Conservation (phyloP, 2,113 vertebrate genomes). For the Epinephelus lanceolatus region DNA sequence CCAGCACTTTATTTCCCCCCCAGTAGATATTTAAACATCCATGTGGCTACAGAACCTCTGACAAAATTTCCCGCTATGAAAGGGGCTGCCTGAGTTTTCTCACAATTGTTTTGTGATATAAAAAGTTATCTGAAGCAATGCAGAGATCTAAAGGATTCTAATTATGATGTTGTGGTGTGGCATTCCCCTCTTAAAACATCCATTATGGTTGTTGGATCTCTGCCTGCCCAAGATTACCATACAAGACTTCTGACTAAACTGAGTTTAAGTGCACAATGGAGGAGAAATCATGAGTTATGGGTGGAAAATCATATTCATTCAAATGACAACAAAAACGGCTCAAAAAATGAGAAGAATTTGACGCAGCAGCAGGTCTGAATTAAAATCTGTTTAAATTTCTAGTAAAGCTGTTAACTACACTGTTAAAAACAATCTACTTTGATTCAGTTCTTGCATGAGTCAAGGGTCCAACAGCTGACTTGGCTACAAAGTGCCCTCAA, state of each 20-base stretch:
- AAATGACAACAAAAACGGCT: conserved; percentile 18
- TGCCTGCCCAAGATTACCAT: conserved; percentile 53
- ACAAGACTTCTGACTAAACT: conserved; percentile 58
- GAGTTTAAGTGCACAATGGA: conserved; percentile 56
- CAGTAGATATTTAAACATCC: background rate
- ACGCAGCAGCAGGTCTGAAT: background rate
- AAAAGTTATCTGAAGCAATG: conserved; percentile 32
- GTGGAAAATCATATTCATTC: conserved; percentile 56
- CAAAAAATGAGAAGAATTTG: conserved; percentile 55
- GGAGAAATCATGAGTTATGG: conserved; percentile 45
- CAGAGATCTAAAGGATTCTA: conserved; percentile 38
- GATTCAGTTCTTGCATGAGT: background rate
- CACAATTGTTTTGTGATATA: conserved; percentile 14
- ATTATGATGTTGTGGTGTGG: conserved; percentile 65
- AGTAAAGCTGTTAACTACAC: background rate
- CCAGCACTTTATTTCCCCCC: background rate
- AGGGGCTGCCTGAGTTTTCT: conserved; percentile 5
- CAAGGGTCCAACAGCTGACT: conserved; percentile 15
- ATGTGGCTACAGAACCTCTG: background rate
- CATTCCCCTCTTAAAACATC: conserved; percentile 60
- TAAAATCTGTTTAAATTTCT: background rate
- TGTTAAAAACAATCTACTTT: background rate
- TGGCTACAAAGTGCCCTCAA: background rate
- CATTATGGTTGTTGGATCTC: conserved; percentile 61
- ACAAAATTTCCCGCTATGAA: background rate